phyloP scores from a whole-genome alignment of 2,113 vertebrate species.

The Scolopax mira region DNA sequence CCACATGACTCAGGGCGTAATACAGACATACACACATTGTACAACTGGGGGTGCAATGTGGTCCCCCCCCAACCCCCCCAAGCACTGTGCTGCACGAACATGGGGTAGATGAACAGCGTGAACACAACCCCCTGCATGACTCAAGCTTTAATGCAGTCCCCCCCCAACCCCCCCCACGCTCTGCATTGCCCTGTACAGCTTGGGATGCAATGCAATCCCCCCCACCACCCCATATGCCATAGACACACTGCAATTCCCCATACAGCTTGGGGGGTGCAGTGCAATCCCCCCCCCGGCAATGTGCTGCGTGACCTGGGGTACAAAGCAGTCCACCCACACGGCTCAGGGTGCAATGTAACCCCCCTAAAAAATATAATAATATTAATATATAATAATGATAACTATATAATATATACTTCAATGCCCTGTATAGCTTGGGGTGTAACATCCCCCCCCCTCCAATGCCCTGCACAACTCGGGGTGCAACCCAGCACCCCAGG shows the following conservation, averaged over 20 bases:
- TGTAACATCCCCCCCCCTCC: fast-evolving
- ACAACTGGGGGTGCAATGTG: neutral
- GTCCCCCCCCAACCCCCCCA: neutral
- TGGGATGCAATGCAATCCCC: no score
- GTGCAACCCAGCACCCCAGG: fast-evolving
- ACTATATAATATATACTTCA: neutral
- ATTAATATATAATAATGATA: no score
- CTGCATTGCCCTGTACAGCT: neutral
- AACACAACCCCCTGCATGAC: no score
- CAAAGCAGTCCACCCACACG: neutral
- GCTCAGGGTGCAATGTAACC: neutral
- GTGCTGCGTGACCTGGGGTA: no score
- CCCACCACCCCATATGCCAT: no score
- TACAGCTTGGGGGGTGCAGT: no score
- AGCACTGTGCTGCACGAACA: neutral
- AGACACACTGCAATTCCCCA: fast-evolving
- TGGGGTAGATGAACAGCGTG: neutral
- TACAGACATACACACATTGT: neutral
- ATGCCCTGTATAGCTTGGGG: neutral
- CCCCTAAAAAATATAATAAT: neutral
- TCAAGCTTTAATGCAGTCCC: fast-evolving
- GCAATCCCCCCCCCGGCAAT: no score
- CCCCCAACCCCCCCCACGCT: no score
- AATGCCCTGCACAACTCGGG: fast-evolving
- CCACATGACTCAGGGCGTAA: neutral